These are phyloP conservation scores for Pedicia rivosa DNA, from an alignment of 2,888 invertebrate species.

Conservation along the genomic window DNA sequence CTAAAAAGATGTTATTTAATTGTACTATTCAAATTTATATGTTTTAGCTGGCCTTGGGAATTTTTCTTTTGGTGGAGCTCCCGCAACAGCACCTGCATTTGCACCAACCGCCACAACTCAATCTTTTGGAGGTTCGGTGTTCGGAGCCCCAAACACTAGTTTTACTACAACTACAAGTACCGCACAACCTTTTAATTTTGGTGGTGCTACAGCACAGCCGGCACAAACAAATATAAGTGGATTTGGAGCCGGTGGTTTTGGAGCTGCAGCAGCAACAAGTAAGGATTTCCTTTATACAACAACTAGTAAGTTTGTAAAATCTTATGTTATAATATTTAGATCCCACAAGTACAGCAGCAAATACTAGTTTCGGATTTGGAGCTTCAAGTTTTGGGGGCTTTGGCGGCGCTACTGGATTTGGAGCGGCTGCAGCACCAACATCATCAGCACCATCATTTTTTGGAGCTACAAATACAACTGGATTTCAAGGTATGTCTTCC, in stretches of 20 bases:
- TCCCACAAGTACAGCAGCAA: slow-evolving; percentile 12
- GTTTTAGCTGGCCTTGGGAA: slow-evolving; percentile 17
- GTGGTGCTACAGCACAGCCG: slow-evolving; percentile 14
- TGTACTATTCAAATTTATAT: background rate
- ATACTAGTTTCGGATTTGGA: slow-evolving; percentile 7
- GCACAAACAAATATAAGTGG: slow-evolving; percentile 17
- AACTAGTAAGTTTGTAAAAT: too few relatives aligned
- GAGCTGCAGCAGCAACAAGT: slow-evolving; percentile 19
- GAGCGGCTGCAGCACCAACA: slow-evolving; percentile 33
- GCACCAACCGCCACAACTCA: slow-evolving; percentile 17
- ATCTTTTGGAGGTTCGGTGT: slow-evolving; percentile 11
- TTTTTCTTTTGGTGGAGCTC: slow-evolving; percentile 12
- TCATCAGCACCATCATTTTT: slow-evolving; percentile 29
- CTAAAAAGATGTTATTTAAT: background rate
- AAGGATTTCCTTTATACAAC: too few relatives aligned
- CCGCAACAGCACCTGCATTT: slow-evolving; percentile 19
- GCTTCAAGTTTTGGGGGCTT: slow-evolving; percentile 31
- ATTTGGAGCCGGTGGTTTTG: slow-evolving; percentile 23
- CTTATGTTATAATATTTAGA: too few relatives aligned
- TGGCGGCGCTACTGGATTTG: slow-evolving; percentile 33
- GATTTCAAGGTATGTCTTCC: slow-evolving; percentile 17
- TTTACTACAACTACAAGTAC: slow-evolving; percentile 9
- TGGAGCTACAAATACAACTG: slow-evolving; percentile 16
- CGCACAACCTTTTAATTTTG: slow-evolving; percentile 13
- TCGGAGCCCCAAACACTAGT: slow-evolving; percentile 9